Evolutionary conservation across 2,797 vertebrate genomes (phyloP).

Genomic region (Lophura swinhoii): DNA sequence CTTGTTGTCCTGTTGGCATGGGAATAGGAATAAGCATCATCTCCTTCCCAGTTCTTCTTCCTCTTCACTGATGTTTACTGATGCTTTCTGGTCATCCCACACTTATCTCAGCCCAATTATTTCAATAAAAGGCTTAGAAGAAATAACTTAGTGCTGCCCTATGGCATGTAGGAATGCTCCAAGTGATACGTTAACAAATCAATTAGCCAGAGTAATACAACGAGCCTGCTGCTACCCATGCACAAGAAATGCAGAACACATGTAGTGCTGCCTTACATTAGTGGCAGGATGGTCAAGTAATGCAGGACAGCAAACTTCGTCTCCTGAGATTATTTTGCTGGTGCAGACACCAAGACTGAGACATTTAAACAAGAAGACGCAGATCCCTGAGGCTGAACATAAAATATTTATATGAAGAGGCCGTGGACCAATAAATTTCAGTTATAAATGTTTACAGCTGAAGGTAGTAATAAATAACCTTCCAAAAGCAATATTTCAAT

Average conservation of each 20-base stretch:
- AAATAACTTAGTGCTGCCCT: not conserved
- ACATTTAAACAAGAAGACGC: constrained; percentile 76
- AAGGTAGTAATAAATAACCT: constrained; percentile 80
- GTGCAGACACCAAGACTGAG: constrained; percentile 71
- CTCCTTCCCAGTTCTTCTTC: not conserved
- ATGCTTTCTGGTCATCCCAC: not conserved
- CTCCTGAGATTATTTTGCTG: constrained; percentile 70
- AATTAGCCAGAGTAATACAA: not conserved
- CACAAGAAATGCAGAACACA: not conserved
- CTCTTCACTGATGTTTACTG: not conserved
- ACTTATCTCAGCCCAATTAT: not conserved
- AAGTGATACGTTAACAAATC: rapidly evolving
- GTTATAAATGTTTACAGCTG: constrained; percentile 80
- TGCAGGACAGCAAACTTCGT: constrained; percentile 53
- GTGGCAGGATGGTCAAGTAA: constrained; percentile 44
- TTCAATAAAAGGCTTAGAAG: not conserved
- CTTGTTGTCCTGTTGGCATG: not conserved
- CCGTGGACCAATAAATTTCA: constrained; percentile 77
- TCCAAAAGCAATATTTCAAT: constrained; percentile 79
- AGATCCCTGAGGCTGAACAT: constrained; percentile 78
- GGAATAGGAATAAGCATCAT: not conserved
- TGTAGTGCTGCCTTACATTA: not conserved
- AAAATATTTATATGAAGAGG: constrained; percentile 83
- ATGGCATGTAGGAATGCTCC: not conserved
- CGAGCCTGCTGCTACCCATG: not conserved